Evolutionary conservation across 2,888 invertebrate species (phyloP), one percentile per base, ranked within the genome.

Genomic region (Ethmia dodecea): DNA sequence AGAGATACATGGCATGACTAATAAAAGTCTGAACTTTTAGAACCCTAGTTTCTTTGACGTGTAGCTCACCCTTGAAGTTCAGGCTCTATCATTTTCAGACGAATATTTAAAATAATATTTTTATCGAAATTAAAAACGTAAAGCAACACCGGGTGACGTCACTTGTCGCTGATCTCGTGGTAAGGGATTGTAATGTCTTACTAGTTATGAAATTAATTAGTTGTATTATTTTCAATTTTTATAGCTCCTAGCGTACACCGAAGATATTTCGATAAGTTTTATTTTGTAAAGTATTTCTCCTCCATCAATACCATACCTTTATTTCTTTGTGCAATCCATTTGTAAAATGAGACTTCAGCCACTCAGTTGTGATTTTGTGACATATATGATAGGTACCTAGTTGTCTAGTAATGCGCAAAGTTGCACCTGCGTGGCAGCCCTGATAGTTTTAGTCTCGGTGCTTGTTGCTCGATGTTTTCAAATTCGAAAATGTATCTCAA

Each of bases 241-340:
- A 81, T 84, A 86, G 81, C 69, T 86, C 84, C 86, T 86, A 84
- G 86, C 83, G 76, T 86, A 86, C 81, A 86, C 86, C 86, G 86
- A 86, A 86, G 86, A 86, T 86, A 84, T 84, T 83, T 84, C 75
- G 83, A 83, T 86, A 86, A 86, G 86, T 76, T 84, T 78, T 84
- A 84, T 84, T 83, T 83, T 84, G 74, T 84, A 83, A 84, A 83
- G 69, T 77, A 78, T 79, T 62, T 73, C 68, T 84, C 80, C 83
- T 84, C 86, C 86, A 86, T 86, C 86, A 86, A 86, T 86, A 80
- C 74, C 61, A 78, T 83, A 83, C 83, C 60, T 55, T 46, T 45
- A 48, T 46, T 41, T 47, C 49, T 48, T 54, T 54, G 61, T 68
- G 61, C 69, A 62, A 68, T 66, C n/a, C n/a, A n/a, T n/a, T n/a